A percentile compares a stretch with the other conserved stretches of the same genome.
Evolutionary conservation across 2,113 vertebrate genomes (phyloP).

Genomic region (Typhlomys cinereus): DNA sequence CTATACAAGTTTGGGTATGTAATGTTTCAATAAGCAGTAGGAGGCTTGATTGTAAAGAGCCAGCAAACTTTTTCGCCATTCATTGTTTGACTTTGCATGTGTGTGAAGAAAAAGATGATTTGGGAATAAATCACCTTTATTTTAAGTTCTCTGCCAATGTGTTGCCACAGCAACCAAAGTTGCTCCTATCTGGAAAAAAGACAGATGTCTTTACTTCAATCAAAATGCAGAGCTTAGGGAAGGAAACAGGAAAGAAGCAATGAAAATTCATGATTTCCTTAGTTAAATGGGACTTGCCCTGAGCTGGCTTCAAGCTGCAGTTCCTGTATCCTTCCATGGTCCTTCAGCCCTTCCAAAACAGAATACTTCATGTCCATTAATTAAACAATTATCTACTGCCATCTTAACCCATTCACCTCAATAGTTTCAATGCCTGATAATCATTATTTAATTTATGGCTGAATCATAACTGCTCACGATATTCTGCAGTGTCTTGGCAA

Average conservation of each 20-base stretch:
- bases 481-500: constrained; percentile 71
- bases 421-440: constrained; percentile 76
- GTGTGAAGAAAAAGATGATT: constrained; percentile 54
- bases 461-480: constrained; percentile 56
- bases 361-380: constrained; percentile 83
- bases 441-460: constrained; percentile 74
- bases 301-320: constrained; percentile 73
- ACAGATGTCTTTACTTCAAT: constrained; percentile 85
- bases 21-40: constrained; percentile 78
- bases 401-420: constrained; percentile 73
- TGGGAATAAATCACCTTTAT: constrained; percentile 85
- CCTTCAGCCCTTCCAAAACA: constrained; percentile 76
- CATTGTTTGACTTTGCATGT: constrained; percentile 75
- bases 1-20: constrained; percentile 65
- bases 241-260: constrained; percentile 74
- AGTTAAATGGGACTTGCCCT: constrained; percentile 81
- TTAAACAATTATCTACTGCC: constrained; percentile 84
- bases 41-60: constrained; percentile 80
- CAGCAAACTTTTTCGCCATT: constrained; percentile 60
- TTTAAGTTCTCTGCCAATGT: constrained; percentile 79
- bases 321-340: constrained; percentile 75
- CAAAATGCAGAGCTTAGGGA: constrained; percentile 77
- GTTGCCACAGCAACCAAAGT: constrained; percentile 85
- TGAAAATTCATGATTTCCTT: constrained; percentile 83
- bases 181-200: constrained; percentile 82